A percentile compares a stretch with the other conserved stretches of the same genome.
Conservation (phyloP, 2,797 vertebrate genomes). For the Enteromius treurensis region DNA sequence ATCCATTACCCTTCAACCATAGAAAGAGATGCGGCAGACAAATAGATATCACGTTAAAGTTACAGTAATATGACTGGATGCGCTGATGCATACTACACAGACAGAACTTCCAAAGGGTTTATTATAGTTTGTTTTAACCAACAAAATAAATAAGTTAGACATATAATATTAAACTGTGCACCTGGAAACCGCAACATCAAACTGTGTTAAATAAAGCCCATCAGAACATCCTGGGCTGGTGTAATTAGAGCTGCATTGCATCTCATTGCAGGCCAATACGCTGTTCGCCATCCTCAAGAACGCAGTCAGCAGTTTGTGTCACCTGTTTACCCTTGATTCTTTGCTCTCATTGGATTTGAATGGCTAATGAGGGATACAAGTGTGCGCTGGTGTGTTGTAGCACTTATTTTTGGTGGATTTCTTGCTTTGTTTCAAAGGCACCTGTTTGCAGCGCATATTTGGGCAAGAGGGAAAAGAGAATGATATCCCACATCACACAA, state of each 20-base stretch:
- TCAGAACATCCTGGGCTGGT: constrained; percentile 52
- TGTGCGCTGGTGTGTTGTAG: constrained; percentile 58
- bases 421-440: constrained; percentile 17
- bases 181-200: constrained; percentile 54
- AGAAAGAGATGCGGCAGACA: not conserved
- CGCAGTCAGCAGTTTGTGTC: constrained; percentile 79
- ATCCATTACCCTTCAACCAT: constrained; percentile 34
- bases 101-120: not conserved
- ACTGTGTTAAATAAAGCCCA: constrained; percentile 59
- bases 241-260: constrained; percentile 55
- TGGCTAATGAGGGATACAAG: constrained; percentile 74
- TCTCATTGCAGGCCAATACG: constrained; percentile 54
- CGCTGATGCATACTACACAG: not conserved
- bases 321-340: constrained; percentile 77
- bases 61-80: not conserved
- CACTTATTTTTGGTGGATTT: constrained; percentile 15
- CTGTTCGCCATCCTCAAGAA: constrained; percentile 73
- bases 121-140: constrained; percentile 5
- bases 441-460: not conserved
- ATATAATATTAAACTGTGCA: constrained; percentile 30
- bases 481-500: not conserved
- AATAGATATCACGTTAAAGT: constrained; percentile 28
- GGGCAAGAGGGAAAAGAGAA: not conserved
- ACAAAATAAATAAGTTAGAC: constrained; percentile 24
- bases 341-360: constrained; percentile 73